These are phyloP conservation scores for Orchesellides sinensis DNA, from an alignment of 2,888 invertebrate species.

Conservation along the genomic window DNA sequence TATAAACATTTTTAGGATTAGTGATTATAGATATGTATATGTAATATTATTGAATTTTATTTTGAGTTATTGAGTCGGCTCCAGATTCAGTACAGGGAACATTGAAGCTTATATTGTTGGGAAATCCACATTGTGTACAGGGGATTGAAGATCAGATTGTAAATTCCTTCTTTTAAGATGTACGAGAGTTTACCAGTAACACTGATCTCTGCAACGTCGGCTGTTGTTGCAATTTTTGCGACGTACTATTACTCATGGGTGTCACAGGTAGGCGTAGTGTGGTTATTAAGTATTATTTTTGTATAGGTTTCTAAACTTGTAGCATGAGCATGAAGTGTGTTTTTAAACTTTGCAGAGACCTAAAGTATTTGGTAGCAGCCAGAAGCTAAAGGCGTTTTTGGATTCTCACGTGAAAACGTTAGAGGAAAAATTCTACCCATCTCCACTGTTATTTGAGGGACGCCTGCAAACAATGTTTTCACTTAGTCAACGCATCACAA, in stretches of 20 bases:
- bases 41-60: too few relatives aligned
- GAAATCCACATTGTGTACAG: too few relatives aligned
- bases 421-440: constrained; percentile 86
- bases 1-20: too few relatives aligned
- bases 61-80: too few relatives aligned
- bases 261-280: constrained; percentile 32
- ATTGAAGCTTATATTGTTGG: too few relatives aligned
- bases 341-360: constrained; percentile 64
- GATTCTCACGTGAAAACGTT: constrained; percentile 82
- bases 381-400: constrained; percentile 82
- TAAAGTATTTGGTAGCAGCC: constrained; percentile 76
- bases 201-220: constrained; percentile 2
- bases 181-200: not conserved
- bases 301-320: too few relatives aligned
- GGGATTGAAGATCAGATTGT: too few relatives aligned
- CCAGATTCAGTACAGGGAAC: too few relatives aligned
- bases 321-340: too few relatives aligned
- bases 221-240: constrained; percentile 9
- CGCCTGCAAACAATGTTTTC: constrained; percentile 63
- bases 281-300: too few relatives aligned
- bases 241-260: constrained; percentile 37
- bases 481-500: constrained; percentile 40
- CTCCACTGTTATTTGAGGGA: constrained; percentile 82
- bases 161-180: too few relatives aligned
- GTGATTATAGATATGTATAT: too few relatives aligned